These are phyloP conservation scores for Hydrochoerus hydrochaeris DNA, from an alignment of 2,113 vertebrate species.

Conservation along the genomic window DNA sequence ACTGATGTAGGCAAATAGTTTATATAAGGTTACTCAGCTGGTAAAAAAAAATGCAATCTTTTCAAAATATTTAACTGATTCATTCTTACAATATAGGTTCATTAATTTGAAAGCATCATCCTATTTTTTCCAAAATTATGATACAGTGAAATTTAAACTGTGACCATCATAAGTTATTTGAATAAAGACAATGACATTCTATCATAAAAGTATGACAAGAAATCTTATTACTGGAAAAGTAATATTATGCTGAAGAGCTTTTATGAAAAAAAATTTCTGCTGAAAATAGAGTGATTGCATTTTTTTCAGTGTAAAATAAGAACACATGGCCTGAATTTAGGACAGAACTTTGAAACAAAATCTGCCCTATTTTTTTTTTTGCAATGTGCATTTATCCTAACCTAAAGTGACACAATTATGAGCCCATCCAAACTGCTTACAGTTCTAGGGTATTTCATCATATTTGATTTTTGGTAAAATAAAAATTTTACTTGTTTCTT, in stretches of 20 bases:
- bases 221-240: constrained; percentile 31
- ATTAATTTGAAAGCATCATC: constrained; percentile 23
- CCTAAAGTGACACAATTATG: not conserved
- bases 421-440: not conserved
- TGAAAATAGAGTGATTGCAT: constrained; percentile 19
- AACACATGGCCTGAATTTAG: constrained; percentile 55
- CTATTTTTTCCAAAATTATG: not conserved
- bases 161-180: not conserved
- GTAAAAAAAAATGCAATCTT: not conserved
- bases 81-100: not conserved
- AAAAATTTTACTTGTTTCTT: not conserved
- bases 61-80: not conserved
- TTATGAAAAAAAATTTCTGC: constrained; percentile 30
- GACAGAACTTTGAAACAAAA: constrained; percentile 17
- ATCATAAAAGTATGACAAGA: not conserved
- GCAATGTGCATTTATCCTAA: not conserved
- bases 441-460: not conserved
- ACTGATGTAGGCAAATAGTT: not conserved
- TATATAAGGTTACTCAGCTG: not conserved
- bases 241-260: not conserved
- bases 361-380: not conserved
- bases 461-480: not conserved
- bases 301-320: constrained; percentile 15
- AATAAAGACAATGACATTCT: not conserved
- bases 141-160: not conserved